A percentile compares a stretch with the other conserved stretches of the same genome.
Evolutionary conservation across 2,888 invertebrate species (phyloP).

Genomic region (Heteropelma amictum): DNA sequence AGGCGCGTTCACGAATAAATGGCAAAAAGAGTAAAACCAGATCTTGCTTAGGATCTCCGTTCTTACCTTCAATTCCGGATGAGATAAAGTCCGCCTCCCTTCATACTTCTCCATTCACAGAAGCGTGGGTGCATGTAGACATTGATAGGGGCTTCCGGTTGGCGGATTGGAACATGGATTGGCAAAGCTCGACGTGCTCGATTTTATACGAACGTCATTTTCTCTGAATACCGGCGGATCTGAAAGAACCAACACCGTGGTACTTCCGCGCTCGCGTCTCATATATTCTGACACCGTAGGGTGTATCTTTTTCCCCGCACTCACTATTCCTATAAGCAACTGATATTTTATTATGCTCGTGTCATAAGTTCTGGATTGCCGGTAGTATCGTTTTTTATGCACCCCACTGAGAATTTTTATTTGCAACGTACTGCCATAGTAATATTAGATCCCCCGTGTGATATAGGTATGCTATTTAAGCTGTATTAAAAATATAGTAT

Average conservation of each 20-base stretch:
- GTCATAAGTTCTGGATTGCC: constrained; percentile 65
- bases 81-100: not conserved
- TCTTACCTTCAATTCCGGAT: constrained; percentile 29
- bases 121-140: not conserved
- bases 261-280: constrained; percentile 47
- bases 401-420: constrained; percentile 57
- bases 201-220: constrained; percentile 48
- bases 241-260: constrained; percentile 23
- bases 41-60: constrained; percentile 23
- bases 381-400: constrained; percentile 65
- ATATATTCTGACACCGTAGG: constrained; percentile 24
- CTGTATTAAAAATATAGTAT: constrained; percentile 9
- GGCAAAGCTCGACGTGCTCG: constrained; percentile 42
- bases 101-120: not conserved
- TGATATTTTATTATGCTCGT: constrained; percentile 65
- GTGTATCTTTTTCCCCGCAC: constrained; percentile 1
- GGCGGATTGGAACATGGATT: constrained; percentile 47
- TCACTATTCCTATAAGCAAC: constrained; percentile 40
- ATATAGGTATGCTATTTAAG: not conserved
- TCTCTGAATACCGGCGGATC: constrained; percentile 15
- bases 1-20: constrained; percentile 17
- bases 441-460: constrained; percentile 19
- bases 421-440: constrained; percentile 41
- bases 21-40: constrained; percentile 13
- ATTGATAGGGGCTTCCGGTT: constrained; percentile 39